phyloP scores from a whole-genome alignment of 2,888 invertebrate species.

The Chorisops tibialis region DNA sequence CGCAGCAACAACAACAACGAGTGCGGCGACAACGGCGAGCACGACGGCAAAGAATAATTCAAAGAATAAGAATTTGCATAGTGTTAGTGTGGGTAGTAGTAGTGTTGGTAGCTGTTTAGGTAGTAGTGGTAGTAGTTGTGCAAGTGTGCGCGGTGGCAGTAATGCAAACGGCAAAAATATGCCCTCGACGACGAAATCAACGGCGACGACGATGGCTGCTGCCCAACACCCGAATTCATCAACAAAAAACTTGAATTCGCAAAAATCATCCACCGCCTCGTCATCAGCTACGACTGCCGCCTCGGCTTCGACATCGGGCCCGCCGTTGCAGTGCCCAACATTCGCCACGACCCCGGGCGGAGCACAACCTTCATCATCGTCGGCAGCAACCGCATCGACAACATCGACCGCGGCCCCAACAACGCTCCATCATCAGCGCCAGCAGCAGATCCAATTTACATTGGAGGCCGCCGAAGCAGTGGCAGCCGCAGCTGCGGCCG shows the following conservation, averaged over 20 bases:
- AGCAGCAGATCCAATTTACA: conserved; percentile 34
- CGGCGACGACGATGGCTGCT: conserved; percentile 21
- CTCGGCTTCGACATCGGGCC: background rate
- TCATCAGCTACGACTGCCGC: background rate
- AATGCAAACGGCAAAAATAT: conserved; percentile 41
- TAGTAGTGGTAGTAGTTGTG: conserved; percentile 30
- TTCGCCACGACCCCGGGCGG: conserved; percentile 14
- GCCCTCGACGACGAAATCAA: conserved; percentile 32
- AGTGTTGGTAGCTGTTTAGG: conserved; percentile 28
- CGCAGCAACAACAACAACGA: conserved; percentile 30
- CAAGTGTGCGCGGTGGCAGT: conserved; percentile 35
- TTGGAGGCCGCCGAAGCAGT: background rate
- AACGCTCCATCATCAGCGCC: conserved; percentile 38
- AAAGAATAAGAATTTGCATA: conserved; percentile 29
- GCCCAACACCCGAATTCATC: conserved; percentile 10
- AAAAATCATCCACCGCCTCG: conserved; percentile 9
- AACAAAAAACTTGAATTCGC: conserved; percentile 10
- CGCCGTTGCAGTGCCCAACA: background rate
- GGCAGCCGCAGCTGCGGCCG: conserved; percentile 5
- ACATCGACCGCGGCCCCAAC: conserved; percentile 25
- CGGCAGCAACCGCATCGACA: conserved; percentile 23
- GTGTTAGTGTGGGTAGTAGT: conserved; percentile 34
- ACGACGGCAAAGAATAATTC: conserved; percentile 36
- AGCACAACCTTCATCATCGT: conserved; percentile 18
- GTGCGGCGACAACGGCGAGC: conserved; percentile 30